phyloP scores from a whole-genome alignment of 1,140 invertebrate genomes.

The Tetragonula clypearis region DNA sequence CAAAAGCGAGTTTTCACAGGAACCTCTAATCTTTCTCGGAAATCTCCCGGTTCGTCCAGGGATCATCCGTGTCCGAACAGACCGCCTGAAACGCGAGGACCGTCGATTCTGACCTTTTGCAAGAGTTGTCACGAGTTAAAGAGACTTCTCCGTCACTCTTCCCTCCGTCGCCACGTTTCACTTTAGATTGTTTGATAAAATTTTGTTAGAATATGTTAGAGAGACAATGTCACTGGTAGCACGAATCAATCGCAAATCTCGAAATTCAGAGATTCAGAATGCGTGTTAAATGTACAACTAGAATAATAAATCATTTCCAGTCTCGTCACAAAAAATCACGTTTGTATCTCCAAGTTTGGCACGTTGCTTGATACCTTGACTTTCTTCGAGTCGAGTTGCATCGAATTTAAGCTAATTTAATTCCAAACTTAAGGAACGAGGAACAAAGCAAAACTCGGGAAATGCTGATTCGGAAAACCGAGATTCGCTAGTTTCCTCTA shows the following conservation, averaged over 20 bases:
- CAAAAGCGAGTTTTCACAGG: slow-evolving; percentile 25
- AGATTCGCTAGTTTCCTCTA: background rate
- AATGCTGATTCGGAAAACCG: too few relatives aligned
- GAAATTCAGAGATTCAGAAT: background rate
- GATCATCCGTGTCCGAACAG: slow-evolving; percentile 56
- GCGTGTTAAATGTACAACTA: background rate
- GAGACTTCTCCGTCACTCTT: background rate
- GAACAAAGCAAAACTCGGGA: too few relatives aligned
- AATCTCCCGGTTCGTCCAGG: slow-evolving; percentile 50
- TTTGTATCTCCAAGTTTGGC: too few relatives aligned
- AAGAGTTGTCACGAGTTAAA: slow-evolving; percentile 40
- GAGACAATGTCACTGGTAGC: too few relatives aligned
- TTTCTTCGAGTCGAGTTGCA: too few relatives aligned
- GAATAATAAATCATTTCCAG: too few relatives aligned
- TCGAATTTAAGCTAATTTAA: too few relatives aligned
- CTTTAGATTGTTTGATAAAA: background rate
- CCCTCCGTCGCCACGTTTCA: too few relatives aligned
- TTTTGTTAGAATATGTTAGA: background rate
- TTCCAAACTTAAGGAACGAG: too few relatives aligned
- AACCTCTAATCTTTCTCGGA: slow-evolving; percentile 51
- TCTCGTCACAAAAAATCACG: background rate
- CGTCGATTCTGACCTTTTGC: slow-evolving; percentile 28
- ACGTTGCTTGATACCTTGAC: too few relatives aligned
- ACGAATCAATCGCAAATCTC: background rate
- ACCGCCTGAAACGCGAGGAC: slow-evolving; percentile 41